A percentile compares a stretch with the other conserved stretches of the same genome.
Evolutionary conservation across 1,140 invertebrate species (phyloP).

Genomic region (Aphis craccivora): DNA sequence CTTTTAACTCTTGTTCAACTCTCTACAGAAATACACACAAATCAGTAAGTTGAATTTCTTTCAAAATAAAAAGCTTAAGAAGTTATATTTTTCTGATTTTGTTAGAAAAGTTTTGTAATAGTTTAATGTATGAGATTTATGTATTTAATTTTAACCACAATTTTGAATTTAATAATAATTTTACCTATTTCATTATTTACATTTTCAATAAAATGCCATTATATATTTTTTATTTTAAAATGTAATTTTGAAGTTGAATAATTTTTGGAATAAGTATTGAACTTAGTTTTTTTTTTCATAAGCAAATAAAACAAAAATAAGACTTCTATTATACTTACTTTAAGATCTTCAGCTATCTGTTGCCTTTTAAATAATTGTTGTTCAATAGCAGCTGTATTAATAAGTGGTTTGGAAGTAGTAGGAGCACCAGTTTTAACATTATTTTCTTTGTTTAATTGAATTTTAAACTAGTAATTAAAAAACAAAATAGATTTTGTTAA

Average conservation of each 20-base stretch:
- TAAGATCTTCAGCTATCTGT: constrained; percentile 80
- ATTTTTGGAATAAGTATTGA: no score
- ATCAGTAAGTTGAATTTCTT: background rate
- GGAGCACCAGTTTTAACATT: background rate
- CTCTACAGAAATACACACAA: constrained; percentile 65
- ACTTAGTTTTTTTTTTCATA: no score
- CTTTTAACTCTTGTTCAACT: constrained; percentile 77
- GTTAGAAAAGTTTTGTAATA: no score
- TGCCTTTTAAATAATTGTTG: constrained; percentile 65
- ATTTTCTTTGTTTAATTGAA: constrained; percentile 28
- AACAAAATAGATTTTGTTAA: background rate
- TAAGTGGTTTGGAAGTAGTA: constrained; percentile 40
- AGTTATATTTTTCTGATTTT: no score
- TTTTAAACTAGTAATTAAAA: constrained; percentile 34
- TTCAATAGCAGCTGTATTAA: constrained; percentile 59
- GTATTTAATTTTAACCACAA: no score
- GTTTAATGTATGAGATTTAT: no score
- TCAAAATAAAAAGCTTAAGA: background rate
- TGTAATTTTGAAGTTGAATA: no score
- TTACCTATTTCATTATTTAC: no score
- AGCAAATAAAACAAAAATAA: background rate
- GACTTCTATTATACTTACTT: constrained; percentile 65
- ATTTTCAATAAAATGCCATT: no score
- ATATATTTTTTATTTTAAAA: background rate
- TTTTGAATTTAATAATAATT: no score